Evolutionary conservation across 2,113 vertebrate genomes (phyloP), one percentile per base, ranked within the genome.

Genomic region (Pomatostomus ruficeps): DNA sequence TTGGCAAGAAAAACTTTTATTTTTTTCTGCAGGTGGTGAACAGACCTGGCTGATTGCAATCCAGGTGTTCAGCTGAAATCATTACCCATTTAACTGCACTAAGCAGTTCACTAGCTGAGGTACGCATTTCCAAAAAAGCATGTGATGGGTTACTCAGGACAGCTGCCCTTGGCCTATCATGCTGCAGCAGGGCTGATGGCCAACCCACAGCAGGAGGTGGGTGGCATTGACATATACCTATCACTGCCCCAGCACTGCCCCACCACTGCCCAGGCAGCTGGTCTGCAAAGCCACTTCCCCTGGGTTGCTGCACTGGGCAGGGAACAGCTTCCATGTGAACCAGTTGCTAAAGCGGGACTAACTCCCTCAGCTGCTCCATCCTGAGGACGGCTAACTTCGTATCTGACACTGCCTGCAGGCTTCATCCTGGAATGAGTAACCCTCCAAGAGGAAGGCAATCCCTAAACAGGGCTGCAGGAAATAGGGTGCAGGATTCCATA

Each of bases 191-290:
- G 23, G 23, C 28, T 77, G 42, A 29, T 3, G 6, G 23, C 6
- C 45, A 36, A 10, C 36, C 26, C 4, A 0, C 3, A 54, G 35
- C 11, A 51, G 0, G 24, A 66, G 12, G 26, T 21, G 14, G 11
- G 21, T 71, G 66, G 4, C 36, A 35, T 1, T 58, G 49, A 12
- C 33, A 10, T 13, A 35, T 67, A 51, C 58, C 45, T 36, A 36
- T 33, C 58, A 22, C 28, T 19, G 45, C 16, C 22, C 40, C 40
- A 16, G 35, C 46, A 9, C 58, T 12, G 49, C 12, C 26, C 46
- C 58, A 18, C 46, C 42, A 10, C 49, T 33, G 29, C 9, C 43
- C 7, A 8, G 21, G 54, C 46, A 70, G 49, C 28, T 26, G 15
- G 31, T 31, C 63, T 89, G 31, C 70, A 71, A 74, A 38, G 15